These are phyloP conservation scores for Pocillopora meandrina DNA, from an alignment of 92 coral and sea anemone species.

Conservation along the genomic window DNA sequence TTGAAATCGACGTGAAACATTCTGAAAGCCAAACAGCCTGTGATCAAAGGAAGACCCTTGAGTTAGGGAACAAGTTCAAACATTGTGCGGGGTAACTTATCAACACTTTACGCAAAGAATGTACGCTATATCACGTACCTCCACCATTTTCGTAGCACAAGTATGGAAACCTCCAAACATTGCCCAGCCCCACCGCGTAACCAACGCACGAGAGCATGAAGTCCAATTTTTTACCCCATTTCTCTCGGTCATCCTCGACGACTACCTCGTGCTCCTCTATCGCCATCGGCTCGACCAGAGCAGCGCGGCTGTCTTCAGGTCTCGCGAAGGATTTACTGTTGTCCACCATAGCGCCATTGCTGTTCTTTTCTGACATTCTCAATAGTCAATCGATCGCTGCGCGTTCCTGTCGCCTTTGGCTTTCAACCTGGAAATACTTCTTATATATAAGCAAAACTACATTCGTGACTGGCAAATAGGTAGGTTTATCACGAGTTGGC, in stretches of 20 bases:
- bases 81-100: neutral
- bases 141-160: conserved; percentile 80
- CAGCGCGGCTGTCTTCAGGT: conserved; percentile 49
- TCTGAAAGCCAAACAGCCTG: neutral
- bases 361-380: conserved; percentile 22
- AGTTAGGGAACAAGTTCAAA: neutral
- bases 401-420: neutral
- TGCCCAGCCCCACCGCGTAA: conserved; percentile 80
- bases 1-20: neutral
- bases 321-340: conserved; percentile 7
- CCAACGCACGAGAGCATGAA: conserved; percentile 81
- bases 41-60: neutral
- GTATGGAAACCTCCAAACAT: conserved; percentile 87
- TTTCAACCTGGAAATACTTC: neutral
- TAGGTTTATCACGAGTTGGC: conserved; percentile 22
- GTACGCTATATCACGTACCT: conserved; percentile 42
- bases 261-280: conserved; percentile 33
- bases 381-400: neutral
- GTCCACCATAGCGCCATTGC: neutral
- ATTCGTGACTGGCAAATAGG: neutral
- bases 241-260: conserved; percentile 67
- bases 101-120: neutral
- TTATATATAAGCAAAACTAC: neutral
- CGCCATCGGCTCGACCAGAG: conserved; percentile 38
- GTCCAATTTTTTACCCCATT: conserved; percentile 80